Conservation (phyloP, 2,113 vertebrate genomes). For the Zingel zingel region DNA sequence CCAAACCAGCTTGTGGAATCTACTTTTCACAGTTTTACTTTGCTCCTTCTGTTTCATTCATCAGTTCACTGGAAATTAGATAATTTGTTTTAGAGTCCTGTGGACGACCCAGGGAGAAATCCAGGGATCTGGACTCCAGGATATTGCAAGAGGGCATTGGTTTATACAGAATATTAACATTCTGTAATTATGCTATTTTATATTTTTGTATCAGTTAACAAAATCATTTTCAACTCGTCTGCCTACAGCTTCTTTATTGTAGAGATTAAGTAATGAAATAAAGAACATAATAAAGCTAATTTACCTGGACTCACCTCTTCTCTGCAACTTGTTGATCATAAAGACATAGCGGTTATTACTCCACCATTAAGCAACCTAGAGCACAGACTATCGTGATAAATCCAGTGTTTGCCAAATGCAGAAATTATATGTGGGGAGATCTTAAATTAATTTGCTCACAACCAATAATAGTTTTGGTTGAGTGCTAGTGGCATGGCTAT, state of each 20-base stretch:
- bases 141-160: background rate
- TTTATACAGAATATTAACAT: background rate
- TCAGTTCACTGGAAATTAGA: background rate
- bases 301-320: too few species aligned
- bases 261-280: background rate
- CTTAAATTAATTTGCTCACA: background rate
- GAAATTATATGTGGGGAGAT: background rate
- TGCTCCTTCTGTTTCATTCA: background rate
- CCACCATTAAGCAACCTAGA: background rate
- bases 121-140: background rate
- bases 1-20: conserved; percentile 23
- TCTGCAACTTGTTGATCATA: background rate
- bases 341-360: background rate
- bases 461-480: background rate
- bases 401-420: background rate
- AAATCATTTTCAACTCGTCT: too few species aligned
- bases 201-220: background rate
- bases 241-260: background rate
- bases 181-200: background rate
- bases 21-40: conserved; percentile 3
- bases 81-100: background rate
- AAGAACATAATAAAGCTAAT: too few species aligned
- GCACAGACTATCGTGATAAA: background rate
- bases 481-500: too few species aligned
- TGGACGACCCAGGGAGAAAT: background rate